These are phyloP conservation scores for Remorina albescens DNA, from an alignment of 2,797 vertebrate genomes.

Conservation along the genomic window DNA sequence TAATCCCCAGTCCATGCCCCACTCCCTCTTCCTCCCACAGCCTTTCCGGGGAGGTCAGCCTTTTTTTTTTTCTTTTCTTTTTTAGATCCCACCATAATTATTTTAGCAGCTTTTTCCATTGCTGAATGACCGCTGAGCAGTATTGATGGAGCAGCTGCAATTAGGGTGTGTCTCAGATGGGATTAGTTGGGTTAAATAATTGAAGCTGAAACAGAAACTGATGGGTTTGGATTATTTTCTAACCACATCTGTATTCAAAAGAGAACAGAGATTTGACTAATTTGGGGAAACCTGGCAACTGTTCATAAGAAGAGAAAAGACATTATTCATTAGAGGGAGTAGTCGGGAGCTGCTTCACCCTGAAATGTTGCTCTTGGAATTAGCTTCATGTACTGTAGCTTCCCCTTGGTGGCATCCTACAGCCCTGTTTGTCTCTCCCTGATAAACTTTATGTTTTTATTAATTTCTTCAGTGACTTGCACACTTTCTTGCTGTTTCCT, in stretches of 20 bases:
- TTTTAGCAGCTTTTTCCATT: slow-evolving; percentile 35
- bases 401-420: too few relatives aligned
- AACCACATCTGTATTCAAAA: neutral
- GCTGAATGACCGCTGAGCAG: slow-evolving; percentile 29
- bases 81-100: slow-evolving; percentile 44
- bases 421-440: too few relatives aligned
- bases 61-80: too few relatives aligned
- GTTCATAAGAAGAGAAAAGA: neutral
- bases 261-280: neutral
- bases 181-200: slow-evolving; percentile 2
- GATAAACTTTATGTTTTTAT: too few relatives aligned
- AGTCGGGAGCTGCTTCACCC: neutral
- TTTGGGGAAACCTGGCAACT: neutral
- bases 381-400: too few relatives aligned
- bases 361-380: neutral
- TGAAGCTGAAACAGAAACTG: neutral
- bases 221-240: neutral
- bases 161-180: slow-evolving; percentile 48
- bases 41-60: slow-evolving; percentile 57
- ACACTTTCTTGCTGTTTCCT: too few relatives aligned
- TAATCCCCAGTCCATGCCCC: slow-evolving; percentile 55
- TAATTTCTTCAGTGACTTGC: too few relatives aligned
- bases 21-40: slow-evolving; percentile 71
- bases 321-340: neutral
- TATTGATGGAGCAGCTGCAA: slow-evolving; percentile 46